A percentile compares a stretch with the other conserved stretches of the same genome.
These are phyloP conservation scores for Engraulis encrasicolus DNA, from an alignment of 2,113 vertebrate genomes.

Conservation along the genomic window DNA sequence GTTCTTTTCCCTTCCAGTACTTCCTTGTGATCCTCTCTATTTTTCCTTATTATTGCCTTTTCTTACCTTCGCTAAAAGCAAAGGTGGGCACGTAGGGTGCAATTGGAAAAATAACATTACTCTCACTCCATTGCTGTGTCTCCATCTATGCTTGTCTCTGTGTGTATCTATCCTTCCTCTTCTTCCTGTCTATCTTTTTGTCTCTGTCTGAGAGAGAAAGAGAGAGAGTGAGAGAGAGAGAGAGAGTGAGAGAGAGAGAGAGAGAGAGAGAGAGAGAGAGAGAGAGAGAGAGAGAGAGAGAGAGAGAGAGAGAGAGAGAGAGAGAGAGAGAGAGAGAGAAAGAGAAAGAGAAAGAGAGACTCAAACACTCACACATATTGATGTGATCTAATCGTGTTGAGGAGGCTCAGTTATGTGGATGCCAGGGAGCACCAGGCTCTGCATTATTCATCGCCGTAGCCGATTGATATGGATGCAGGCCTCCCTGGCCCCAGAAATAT, in stretches of 20 bases:
- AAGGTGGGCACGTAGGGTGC: background rate
- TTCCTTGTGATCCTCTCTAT: too few species aligned
- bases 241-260: too few species aligned
- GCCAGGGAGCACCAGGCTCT: slow-evolving; percentile 12
- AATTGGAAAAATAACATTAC: slow-evolving; percentile 33
- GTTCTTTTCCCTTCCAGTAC: background rate
- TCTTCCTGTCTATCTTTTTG: background rate
- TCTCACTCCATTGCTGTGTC: slow-evolving; percentile 12
- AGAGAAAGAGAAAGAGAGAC: too few species aligned
- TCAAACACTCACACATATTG: too few species aligned
- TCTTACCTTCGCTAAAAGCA: background rate
- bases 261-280: too few species aligned
- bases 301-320: too few species aligned
- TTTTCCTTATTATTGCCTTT: slow-evolving; percentile 21
- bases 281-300: too few species aligned
- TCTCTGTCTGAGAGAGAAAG: background rate
- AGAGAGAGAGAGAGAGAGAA: too few species aligned
- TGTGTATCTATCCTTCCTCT: too few species aligned
- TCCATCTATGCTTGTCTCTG: background rate
- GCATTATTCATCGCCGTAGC: slow-evolving; percentile 36
- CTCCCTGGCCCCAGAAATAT: slow-evolving; percentile 22
- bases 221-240: too few species aligned
- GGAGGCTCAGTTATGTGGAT: slow-evolving; percentile 35
- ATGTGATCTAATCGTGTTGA: slow-evolving; percentile 44
- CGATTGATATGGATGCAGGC: slow-evolving; percentile 9